Evolutionary conservation across 2,888 invertebrate genomes (phyloP).

Genomic region (Caprella mutica): DNA sequence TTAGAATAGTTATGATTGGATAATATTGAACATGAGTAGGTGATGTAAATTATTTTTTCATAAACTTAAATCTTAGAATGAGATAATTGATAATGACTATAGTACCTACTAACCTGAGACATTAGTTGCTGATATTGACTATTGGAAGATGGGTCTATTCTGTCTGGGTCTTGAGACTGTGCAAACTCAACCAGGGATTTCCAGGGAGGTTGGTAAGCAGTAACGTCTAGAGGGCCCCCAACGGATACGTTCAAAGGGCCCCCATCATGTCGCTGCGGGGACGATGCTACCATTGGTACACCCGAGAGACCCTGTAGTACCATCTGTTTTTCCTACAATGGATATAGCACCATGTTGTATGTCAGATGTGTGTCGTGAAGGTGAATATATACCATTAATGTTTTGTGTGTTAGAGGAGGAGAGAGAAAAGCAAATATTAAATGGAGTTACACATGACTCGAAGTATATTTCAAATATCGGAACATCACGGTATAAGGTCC

Average conservation of each 20-base stretch:
- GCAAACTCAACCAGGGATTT: conserved; percentile 93
- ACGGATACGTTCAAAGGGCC: conserved; percentile 40
- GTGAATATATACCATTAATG: background rate
- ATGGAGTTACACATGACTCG: no score
- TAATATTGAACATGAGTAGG: background rate
- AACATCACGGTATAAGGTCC: no score
- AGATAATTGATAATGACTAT: background rate
- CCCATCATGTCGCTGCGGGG: conserved; percentile 48
- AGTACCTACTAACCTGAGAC: conserved; percentile 59
- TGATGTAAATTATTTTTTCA: background rate
- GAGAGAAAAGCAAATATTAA: no score
- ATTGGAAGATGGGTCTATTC: conserved; percentile 61
- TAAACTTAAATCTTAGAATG: background rate
- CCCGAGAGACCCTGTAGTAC: conserved; percentile 64
- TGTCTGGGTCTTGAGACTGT: conserved; percentile 81
- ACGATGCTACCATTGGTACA: conserved; percentile 94
- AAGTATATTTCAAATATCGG: no score
- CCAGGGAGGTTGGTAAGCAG: conserved; percentile 94
- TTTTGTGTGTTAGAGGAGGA: background rate
- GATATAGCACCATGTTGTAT: background rate
- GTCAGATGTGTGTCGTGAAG: background rate
- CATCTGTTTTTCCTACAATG: conserved; percentile 31
- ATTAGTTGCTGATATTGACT: conserved; percentile 96
- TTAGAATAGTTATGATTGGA: no score
- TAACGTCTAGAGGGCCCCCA: conserved; percentile 77